Conservation (phyloP, 2,888 invertebrate species). For the Anodontia alba region DNA sequence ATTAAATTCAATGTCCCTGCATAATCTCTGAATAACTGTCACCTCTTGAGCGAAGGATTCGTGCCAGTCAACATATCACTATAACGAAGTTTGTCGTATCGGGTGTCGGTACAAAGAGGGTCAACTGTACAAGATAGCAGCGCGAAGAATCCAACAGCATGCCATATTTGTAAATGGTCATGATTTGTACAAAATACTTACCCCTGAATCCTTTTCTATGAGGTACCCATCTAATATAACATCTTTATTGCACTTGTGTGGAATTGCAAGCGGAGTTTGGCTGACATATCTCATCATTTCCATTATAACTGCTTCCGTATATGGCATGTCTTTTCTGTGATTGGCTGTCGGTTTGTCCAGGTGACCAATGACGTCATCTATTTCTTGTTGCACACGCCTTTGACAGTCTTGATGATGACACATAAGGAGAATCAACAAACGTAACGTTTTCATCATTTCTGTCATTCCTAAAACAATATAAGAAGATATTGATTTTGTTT, state of each 20-base stretch:
- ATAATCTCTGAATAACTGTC: no score
- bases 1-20: no score
- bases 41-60: no score
- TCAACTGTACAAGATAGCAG: no score
- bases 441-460: slow-evolving; percentile 52
- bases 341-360: slow-evolving; percentile 28
- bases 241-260: slow-evolving; percentile 54
- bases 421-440: slow-evolving; percentile 60
- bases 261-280: slow-evolving; percentile 60
- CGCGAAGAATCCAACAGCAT: no score
- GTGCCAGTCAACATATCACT: no score
- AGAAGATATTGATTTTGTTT: no score
- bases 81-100: no score
- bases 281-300: slow-evolving; percentile 56
- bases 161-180: no score
- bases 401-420: slow-evolving; percentile 57
- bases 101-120: no score
- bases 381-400: slow-evolving; percentile 48
- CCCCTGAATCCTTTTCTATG: slow-evolving; percentile 49
- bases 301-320: slow-evolving; percentile 50
- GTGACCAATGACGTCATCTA: slow-evolving; percentile 58
- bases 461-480: slow-evolving; percentile 54
- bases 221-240: slow-evolving; percentile 47
- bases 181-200: slow-evolving; percentile 23
- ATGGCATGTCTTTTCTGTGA: slow-evolving; percentile 57